Conservation (phyloP, 2,113 vertebrate species). For the Bettongia penicillata region DNA sequence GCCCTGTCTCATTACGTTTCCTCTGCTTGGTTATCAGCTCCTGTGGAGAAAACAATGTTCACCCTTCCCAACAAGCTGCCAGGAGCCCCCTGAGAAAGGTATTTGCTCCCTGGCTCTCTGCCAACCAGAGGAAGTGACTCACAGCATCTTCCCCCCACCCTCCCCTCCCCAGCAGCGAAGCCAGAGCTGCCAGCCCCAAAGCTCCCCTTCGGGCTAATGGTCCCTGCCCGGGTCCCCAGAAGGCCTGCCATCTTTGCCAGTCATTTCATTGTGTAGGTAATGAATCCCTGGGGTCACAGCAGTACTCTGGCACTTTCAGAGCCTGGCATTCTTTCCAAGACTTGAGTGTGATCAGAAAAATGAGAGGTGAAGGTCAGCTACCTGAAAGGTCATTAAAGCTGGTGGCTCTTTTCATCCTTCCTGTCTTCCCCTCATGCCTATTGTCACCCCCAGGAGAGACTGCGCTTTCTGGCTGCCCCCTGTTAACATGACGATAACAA, state of each 20-base stretch:
- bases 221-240: background rate
- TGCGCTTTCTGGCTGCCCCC: background rate
- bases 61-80: constrained; percentile 16
- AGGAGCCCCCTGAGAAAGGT: constrained; percentile 12
- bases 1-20: constrained; percentile 42
- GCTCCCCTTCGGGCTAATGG: constrained; percentile 42
- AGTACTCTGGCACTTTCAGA: background rate
- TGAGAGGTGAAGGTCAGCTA: background rate
- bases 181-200: background rate
- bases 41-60: constrained; percentile 30
- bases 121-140: background rate
- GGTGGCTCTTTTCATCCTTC: background rate
- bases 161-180: background rate
- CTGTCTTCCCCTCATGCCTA: background rate
- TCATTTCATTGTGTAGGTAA: constrained; percentile 46
- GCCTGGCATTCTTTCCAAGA: background rate
- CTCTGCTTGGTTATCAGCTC: constrained; percentile 5
- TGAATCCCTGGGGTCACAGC: constrained; percentile 4
- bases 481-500: background rate
- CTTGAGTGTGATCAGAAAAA: background rate
- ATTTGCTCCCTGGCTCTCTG: constrained; percentile 17
- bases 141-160: background rate
- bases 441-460: background rate
- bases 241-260: constrained; percentile 9
- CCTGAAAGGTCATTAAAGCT: background rate